Evolutionary conservation across 2,113 vertebrate genomes (phyloP).

Genomic region (Atrichornis clamosus): DNA sequence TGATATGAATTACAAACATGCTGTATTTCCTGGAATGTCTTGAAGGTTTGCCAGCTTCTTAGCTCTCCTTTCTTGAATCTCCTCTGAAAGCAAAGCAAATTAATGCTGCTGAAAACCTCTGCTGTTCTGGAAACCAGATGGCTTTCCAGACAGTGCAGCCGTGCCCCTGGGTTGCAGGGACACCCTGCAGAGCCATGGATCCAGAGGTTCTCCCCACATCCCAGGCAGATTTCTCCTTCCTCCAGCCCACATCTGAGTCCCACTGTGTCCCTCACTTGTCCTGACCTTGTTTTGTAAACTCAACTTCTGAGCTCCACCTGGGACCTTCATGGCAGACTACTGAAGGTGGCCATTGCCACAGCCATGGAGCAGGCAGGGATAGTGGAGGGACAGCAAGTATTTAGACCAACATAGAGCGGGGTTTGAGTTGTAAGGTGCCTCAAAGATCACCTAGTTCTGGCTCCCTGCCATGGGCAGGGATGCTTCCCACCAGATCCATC

Average conservation of each 20-base stretch:
- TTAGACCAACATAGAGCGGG: no score
- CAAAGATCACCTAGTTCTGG: neutral
- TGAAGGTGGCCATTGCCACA: fast-evolving
- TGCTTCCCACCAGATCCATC: no score
- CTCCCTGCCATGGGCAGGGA: neutral
- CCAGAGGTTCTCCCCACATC: neutral
- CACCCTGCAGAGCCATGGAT: neutral
- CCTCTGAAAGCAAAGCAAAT: neutral
- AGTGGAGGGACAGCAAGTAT: neutral
- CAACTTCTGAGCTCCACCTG: fast-evolving
- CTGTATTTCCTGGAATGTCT: neutral
- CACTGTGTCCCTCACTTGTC: neutral
- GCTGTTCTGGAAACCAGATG: fast-evolving
- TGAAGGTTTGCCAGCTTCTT: neutral
- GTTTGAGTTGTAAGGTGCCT: neutral
- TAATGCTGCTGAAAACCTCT: neutral
- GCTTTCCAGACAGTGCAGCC: fast-evolving
- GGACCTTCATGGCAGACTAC: neutral
- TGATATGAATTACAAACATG: neutral
- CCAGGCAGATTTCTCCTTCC: neutral
- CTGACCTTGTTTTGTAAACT: neutral
- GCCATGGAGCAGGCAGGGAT: fast-evolving
- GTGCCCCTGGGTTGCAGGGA: neutral
- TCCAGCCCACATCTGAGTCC: neutral
- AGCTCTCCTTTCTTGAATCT: neutral